Conservation (phyloP, 2,797 vertebrate species). For the Alca torda region DNA sequence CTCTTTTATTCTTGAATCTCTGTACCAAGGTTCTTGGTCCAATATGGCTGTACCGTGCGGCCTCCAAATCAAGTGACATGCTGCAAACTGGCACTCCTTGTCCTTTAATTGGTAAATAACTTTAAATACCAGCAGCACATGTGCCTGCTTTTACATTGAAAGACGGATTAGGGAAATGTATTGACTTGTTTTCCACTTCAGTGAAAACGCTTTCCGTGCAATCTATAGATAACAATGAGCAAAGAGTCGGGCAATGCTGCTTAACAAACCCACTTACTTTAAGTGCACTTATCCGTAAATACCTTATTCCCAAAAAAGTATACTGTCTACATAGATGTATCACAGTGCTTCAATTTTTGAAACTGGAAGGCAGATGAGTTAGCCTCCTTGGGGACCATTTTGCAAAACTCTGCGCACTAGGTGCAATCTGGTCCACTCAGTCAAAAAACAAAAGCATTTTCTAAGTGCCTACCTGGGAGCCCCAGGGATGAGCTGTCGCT, state of each 20-base stretch:
- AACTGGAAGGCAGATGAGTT: conserved; percentile 1
- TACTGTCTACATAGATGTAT: not conserved
- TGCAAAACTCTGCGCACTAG: not conserved
- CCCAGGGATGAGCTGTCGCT: not conserved
- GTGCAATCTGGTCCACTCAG: conserved; percentile 8
- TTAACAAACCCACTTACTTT: conserved; percentile 16
- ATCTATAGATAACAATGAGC: not conserved
- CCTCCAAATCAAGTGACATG: not conserved
- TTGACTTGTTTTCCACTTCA: not conserved
- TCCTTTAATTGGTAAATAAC: not conserved
- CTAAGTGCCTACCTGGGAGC: not conserved
- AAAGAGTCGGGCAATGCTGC: not conserved
- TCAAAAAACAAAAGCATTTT: not conserved
- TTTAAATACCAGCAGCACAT: not conserved
- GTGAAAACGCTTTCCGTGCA: not conserved
- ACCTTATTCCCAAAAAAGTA: not conserved
- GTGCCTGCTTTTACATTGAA: not conserved
- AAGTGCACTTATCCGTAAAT: conserved; percentile 39
- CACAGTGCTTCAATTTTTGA: not conserved
- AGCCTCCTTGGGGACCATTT: conserved; percentile 1
- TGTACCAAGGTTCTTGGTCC: not conserved
- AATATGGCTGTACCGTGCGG: not conserved
- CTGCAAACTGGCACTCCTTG: not conserved
- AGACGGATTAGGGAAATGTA: not conserved
- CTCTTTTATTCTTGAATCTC: not conserved